Conservation (phyloP, 1,140 invertebrate species). For the Reticulitermes speratus region DNA sequence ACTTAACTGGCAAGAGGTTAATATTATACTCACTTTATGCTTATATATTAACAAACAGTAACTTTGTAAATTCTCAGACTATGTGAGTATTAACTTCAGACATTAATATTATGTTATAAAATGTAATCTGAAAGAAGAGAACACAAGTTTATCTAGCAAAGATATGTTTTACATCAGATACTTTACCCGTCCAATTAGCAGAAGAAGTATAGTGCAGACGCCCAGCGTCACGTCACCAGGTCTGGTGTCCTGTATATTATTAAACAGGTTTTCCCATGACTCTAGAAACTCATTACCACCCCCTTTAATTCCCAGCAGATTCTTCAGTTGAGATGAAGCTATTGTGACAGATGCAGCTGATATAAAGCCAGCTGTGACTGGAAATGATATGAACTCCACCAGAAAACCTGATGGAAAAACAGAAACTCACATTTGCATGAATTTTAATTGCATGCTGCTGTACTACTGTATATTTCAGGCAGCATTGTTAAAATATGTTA, state of each 20-base stretch:
- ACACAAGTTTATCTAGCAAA: too few relatives aligned
- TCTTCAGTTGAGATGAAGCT: constrained; percentile 60
- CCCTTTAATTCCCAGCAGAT: constrained; percentile 53
- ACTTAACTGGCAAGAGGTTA: too few relatives aligned
- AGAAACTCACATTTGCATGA: neutral
- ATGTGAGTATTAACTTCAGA: too few relatives aligned
- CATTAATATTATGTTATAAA: too few relatives aligned
- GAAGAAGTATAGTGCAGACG: constrained; percentile 45
- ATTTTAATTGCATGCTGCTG: neutral
- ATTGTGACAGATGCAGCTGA: constrained; percentile 68
- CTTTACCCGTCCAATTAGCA: constrained; percentile 46
- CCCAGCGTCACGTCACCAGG: constrained; percentile 50
- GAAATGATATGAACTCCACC: constrained; percentile 61
- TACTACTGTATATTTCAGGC: neutral
- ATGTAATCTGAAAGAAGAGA: too few relatives aligned
- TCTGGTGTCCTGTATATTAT: constrained; percentile 43
- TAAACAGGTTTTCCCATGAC: constrained; percentile 48
- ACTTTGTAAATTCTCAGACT: too few relatives aligned
- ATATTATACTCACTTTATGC: too few relatives aligned
- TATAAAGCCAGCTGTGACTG: constrained; percentile 67
- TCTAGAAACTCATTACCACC: constrained; percentile 49
- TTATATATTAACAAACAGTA: too few relatives aligned
- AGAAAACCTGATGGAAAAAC: constrained; percentile 50
- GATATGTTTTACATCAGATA: neutral
- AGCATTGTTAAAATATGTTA: neutral